Conservation (phyloP, 1,140 invertebrate species). For the Fopius arisanus region DNA sequence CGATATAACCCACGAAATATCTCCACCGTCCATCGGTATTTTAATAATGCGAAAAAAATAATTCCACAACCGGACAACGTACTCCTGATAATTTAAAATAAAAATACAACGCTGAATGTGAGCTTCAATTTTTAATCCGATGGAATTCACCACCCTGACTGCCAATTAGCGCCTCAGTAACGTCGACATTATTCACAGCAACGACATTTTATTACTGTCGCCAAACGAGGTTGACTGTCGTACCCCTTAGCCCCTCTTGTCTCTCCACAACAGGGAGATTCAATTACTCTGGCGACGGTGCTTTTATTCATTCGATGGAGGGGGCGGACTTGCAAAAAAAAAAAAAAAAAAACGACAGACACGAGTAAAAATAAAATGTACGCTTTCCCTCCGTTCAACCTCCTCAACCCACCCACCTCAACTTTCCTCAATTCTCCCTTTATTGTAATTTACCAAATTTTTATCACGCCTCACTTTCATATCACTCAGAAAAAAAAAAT, state of each 20-base stretch:
- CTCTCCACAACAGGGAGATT: not conserved
- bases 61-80: not conserved
- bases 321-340: too few species aligned
- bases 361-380: not conserved
- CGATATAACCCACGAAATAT: not conserved
- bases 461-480: not conserved
- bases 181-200: conserved; percentile 13
- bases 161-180: conserved; percentile 9
- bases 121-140: not conserved
- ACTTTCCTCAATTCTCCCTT: not conserved
- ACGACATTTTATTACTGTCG: conserved; percentile 9
- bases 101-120: not conserved
- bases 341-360: not conserved
- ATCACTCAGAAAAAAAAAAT: too few species aligned
- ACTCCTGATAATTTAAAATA: not conserved
- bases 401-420: not conserved
- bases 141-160: not conserved
- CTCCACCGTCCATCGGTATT: not conserved
- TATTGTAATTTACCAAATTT: not conserved
- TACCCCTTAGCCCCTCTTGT: not conserved
- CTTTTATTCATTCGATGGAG: not conserved
- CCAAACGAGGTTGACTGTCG: conserved; percentile 10
- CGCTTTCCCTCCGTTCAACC: not conserved
- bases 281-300: conserved; percentile 6
- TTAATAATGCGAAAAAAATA: not conserved